A percentile compares a stretch with the other conserved stretches of the same genome.
phyloP scores from a whole-genome alignment of 1,140 invertebrate genomes.

The Leptonema lineaticorne region DNA sequence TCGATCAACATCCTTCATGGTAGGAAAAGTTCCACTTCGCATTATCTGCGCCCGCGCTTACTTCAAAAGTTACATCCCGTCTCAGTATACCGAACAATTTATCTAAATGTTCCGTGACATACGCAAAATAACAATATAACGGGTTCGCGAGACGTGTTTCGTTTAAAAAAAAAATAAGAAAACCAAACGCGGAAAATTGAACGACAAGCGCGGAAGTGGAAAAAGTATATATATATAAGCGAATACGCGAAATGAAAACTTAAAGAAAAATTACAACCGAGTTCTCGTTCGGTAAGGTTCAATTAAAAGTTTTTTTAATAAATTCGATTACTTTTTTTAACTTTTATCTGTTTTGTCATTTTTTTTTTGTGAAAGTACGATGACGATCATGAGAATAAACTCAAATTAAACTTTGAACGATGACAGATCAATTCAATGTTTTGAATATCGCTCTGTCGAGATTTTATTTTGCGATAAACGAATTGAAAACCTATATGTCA shows the following conservation, averaged over 20 bases:
- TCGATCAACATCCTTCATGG: slow-evolving; percentile 12
- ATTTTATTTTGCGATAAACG: too few relatives aligned
- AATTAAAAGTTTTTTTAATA: slow-evolving; percentile 15
- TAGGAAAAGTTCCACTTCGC: not conserved
- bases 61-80: too few relatives aligned
- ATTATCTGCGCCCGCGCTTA: not conserved
- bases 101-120: not conserved
- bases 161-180: too few relatives aligned
- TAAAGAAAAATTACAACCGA: not conserved
- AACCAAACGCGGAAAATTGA: too few relatives aligned
- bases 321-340: not conserved
- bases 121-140: not conserved
- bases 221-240: too few relatives aligned
- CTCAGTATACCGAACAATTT: not conserved
- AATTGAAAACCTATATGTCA: too few relatives aligned
- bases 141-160: not conserved
- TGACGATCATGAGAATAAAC: not conserved
- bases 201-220: too few relatives aligned
- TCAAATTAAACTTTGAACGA: not conserved
- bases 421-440: not conserved
- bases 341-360: too few relatives aligned
- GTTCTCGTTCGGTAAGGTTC: too few relatives aligned
- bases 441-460: too few relatives aligned
- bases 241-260: too few relatives aligned
- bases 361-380: too few relatives aligned